Percentiles rank a stretch among this genome's conserved stretches.
Evolutionary conservation across 2,888 invertebrate species (phyloP).

Genomic region (Andrena camellia): DNA sequence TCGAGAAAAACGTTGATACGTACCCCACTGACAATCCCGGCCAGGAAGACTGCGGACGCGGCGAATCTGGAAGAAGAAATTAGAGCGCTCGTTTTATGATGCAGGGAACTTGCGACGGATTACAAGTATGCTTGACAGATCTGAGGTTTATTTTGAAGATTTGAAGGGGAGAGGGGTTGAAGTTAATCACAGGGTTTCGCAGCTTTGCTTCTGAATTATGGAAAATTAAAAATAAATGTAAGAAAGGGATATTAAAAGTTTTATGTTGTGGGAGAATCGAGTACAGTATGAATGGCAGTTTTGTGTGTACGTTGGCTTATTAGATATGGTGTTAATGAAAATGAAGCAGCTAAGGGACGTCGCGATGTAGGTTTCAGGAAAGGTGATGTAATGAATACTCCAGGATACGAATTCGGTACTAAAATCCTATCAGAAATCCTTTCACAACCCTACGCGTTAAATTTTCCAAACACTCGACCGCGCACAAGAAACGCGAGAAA

Average conservation of each 20-base stretch:
- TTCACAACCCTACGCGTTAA: background rate
- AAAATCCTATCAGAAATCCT: background rate
- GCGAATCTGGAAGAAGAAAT: constrained; percentile 85
- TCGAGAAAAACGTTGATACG: constrained; percentile 74
- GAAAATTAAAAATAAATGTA: no score
- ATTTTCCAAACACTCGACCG: background rate
- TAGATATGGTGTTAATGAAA: background rate
- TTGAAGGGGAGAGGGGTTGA: no score
- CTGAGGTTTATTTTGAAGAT: no score
- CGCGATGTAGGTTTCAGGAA: background rate
- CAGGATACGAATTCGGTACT: no score
- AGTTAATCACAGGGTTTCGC: no score
- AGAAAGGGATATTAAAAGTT: no score
- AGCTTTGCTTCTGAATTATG: no score
- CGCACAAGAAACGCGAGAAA: background rate
- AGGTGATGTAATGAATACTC: background rate
- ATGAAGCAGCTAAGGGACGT: background rate
- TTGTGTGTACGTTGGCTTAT: no score
- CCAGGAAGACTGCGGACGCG: constrained; percentile 86
- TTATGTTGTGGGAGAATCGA: no score
- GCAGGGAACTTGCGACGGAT: background rate
- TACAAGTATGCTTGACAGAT: no score
- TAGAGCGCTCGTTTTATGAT: constrained; percentile 4
- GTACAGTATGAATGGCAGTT: no score
- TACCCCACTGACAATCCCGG: constrained; percentile 86